Conservation (phyloP, 2,797 vertebrate species). For the Sphaeramia orbicularis region DNA sequence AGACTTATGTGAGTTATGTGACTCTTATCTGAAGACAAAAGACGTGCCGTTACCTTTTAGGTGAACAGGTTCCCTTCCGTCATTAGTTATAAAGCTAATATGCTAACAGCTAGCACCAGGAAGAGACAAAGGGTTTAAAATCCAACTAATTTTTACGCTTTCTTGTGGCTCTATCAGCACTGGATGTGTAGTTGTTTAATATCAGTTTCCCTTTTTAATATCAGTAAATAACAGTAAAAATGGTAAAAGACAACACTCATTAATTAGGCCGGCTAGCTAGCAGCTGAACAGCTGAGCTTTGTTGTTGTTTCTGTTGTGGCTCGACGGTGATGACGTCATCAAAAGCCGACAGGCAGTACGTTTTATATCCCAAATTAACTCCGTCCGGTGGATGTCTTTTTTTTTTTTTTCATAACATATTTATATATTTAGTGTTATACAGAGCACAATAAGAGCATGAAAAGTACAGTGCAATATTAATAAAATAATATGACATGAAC, state of each 20-base stretch:
- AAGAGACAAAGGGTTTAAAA: conserved; percentile 20
- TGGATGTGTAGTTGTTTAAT: fast-evolving
- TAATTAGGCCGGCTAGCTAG: conserved; percentile 41
- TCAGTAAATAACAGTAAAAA: neutral
- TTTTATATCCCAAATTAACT: fast-evolving
- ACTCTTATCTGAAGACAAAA: neutral
- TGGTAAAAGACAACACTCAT: neutral
- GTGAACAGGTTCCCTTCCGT: conserved; percentile 12
- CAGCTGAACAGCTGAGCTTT: conserved; percentile 70
- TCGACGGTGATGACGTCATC: conserved; percentile 59
- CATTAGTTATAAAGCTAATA: conserved; percentile 45
- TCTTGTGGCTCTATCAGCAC: fast-evolving
- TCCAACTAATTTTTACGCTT: neutral
- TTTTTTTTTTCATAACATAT: too few relatives aligned
- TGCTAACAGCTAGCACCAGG: conserved; percentile 39
- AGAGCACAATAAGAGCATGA: too few relatives aligned
- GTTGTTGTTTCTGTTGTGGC: conserved; percentile 71
- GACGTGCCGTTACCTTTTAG: conserved; percentile 49
- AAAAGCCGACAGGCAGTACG: conserved; percentile 33
- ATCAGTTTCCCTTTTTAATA: too few relatives aligned
- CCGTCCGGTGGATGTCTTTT: conserved; percentile 8
- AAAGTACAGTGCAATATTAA: too few relatives aligned
- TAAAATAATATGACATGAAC: too few relatives aligned
- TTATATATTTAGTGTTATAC: too few relatives aligned
- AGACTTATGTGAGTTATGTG: too few relatives aligned